These are phyloP conservation scores for Gila orcuttii DNA, from an alignment of 2,113 vertebrate genomes.

Conservation along the genomic window DNA sequence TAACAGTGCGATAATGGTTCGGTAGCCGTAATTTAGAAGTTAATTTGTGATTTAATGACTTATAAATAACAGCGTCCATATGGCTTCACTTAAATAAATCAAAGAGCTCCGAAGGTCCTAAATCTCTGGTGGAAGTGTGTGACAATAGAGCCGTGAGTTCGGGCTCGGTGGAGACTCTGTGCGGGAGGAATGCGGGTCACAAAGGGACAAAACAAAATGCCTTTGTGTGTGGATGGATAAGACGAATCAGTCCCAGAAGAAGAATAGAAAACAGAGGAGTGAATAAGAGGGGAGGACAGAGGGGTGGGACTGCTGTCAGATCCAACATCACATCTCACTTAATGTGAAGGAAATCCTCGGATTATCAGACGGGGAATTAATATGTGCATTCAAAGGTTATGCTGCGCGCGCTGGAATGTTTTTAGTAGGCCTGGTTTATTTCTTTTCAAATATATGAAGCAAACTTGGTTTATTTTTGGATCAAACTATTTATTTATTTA, in stretches of 20 bases:
- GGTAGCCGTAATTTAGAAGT: conserved; percentile 63
- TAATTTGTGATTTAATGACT: conserved; percentile 69
- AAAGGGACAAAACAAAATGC: conserved; percentile 88
- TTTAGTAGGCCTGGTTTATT: background rate
- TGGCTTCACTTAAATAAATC: conserved; percentile 78
- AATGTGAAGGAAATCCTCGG: conserved; percentile 70
- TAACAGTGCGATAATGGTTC: conserved; percentile 74
- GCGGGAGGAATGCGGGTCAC: conserved; percentile 85
- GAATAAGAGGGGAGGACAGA: conserved; percentile 66
- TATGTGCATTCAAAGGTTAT: conserved; percentile 56
- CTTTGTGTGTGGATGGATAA: conserved; percentile 85
- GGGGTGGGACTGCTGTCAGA: conserved; percentile 78
- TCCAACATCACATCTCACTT: conserved; percentile 78
- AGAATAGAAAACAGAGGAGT: conserved; percentile 74
- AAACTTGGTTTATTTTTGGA: background rate
- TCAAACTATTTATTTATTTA: background rate
- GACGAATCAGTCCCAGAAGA: conserved; percentile 74
- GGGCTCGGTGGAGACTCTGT: conserved; percentile 67
- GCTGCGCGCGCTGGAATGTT: conserved; percentile 30
- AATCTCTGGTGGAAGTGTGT: conserved; percentile 67
- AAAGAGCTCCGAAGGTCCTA: conserved; percentile 66
- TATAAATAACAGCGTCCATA: conserved; percentile 65
- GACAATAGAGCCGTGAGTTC: conserved; percentile 66
- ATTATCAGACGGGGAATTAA: conserved; percentile 77
- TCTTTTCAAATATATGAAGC: background rate